Evolutionary conservation across 1,140 invertebrate species (phyloP).

Genomic region (Bombus sylvicola): DNA sequence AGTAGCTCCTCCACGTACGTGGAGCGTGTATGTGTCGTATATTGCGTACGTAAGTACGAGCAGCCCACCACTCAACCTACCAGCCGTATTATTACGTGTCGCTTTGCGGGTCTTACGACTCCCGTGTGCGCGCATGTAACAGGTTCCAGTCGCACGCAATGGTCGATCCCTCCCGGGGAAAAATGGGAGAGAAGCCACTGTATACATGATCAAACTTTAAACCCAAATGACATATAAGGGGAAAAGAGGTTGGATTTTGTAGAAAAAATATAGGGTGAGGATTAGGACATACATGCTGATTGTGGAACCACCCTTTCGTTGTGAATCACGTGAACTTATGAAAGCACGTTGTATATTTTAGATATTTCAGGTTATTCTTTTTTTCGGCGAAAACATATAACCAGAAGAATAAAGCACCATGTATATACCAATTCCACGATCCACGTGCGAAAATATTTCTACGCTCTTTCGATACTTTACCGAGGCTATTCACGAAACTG

Average conservation of each 20-base stretch:
- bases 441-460: neutral
- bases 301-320: too few species aligned
- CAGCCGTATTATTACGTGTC: constrained; percentile 46
- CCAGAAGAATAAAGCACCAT: neutral
- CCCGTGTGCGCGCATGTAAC: constrained; percentile 30
- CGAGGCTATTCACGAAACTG: neutral
- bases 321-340: too few species aligned
- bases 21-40: neutral
- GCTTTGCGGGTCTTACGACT: constrained; percentile 23
- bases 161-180: neutral
- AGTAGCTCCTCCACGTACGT: constrained; percentile 35
- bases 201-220: too few species aligned
- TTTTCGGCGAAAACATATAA: too few species aligned
- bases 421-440: neutral
- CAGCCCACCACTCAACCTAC: constrained; percentile 33
- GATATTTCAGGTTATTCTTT: too few species aligned
- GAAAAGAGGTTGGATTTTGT: too few species aligned
- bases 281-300: too few species aligned
- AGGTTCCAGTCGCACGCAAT: constrained; percentile 40
- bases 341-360: too few species aligned
- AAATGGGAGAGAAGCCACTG: constrained; percentile 1
- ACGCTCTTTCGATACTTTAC: neutral
- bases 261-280: too few species aligned
- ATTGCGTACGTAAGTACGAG: neutral
- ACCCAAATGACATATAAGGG: too few species aligned